phyloP scores from a whole-genome alignment of 1,140 invertebrate species.

The Bombus pascuorum region DNA sequence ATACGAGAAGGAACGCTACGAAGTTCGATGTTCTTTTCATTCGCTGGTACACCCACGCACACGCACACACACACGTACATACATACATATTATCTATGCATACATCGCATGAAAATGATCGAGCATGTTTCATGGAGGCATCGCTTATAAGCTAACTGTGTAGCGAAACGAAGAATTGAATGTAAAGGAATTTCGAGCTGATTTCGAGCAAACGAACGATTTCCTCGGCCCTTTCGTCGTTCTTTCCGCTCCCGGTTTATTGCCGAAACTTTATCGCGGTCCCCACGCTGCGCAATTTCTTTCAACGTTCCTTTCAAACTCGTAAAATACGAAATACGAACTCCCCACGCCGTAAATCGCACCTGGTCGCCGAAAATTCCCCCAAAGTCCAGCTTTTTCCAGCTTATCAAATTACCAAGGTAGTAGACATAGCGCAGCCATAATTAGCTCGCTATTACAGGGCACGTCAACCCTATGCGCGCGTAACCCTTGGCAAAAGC shows the following conservation, averaged over 20 bases:
- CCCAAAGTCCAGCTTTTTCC: background rate
- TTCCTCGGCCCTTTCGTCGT: too few relatives aligned
- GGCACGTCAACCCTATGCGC: background rate
- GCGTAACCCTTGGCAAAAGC: background rate
- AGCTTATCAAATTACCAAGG: background rate
- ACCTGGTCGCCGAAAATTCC: background rate
- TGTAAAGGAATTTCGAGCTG: slow-evolving; percentile 5
- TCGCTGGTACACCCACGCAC: background rate
- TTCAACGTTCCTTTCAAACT: background rate
- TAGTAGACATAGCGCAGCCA: background rate
- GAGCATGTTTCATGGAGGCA: slow-evolving; percentile 52
- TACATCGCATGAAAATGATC: slow-evolving; percentile 47
- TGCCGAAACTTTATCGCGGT: background rate
- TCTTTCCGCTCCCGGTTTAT: background rate
- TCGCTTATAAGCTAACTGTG: slow-evolving; percentile 52
- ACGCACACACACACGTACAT: background rate
- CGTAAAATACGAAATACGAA: background rate
- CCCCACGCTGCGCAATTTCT: background rate
- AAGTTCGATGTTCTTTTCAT: slow-evolving; percentile 47
- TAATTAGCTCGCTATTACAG: background rate
- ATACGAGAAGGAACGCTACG: slow-evolving; percentile 28
- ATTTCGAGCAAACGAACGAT: background rate
- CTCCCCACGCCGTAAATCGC: background rate
- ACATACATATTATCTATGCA: slow-evolving; percentile 5
- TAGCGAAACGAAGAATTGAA: slow-evolving; percentile 37